Evolutionary conservation across 2,797 vertebrate genomes (phyloP), one percentile per base, ranked within the genome.

Genomic region (Percopsis omiscomaycus): DNA sequence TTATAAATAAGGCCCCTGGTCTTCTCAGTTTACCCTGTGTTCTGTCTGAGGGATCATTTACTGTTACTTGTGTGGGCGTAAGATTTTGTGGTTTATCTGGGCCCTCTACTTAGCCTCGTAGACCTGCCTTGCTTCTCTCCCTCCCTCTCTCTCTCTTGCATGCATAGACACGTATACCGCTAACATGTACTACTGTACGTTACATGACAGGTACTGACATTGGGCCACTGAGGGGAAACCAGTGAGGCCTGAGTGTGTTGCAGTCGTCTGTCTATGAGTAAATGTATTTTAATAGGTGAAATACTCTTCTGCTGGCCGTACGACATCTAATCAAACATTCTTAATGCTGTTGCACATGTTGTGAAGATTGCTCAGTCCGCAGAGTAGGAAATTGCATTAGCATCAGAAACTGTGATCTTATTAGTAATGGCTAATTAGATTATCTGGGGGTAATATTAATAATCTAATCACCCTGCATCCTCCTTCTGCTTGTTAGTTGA

Each of bases 391-490:
- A 70, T 51, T 53, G 56, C 72, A 68, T 78, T 66, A 72, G 53
- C 65, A 50, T 78, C 42, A 59, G 15, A 10, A 3, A 27, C 54
- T 65, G 57, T 76, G 78, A 65, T 74, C 75, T 76, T 59, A 53
- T 22, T 62, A 76, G 61, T 16, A 45, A n/a, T 9, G 50, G 54
- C 50, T 81, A 79, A 83, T 84, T 78, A 32, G 63, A 71, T 75
- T 78, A 22, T 69, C 56, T 48, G 32, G 53, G 62, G 63, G 56
- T 65, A 5, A 57, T 71, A 10, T 68, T 58, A 77, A 69, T 67
- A 63, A 80, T 79, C 69, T 60, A 64, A 81, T 77, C 47, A 15
- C 47, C 52, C 47, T 22, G 4, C 27, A 13, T 45, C 32, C 42
- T 44, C 59, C 59, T 74, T 16, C 50, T 57, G 14, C 71, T 77